Base-by-base conservation (phyloP, 2,888 invertebrate genomes). In the Caenorhabditis parvicauda region DNA sequence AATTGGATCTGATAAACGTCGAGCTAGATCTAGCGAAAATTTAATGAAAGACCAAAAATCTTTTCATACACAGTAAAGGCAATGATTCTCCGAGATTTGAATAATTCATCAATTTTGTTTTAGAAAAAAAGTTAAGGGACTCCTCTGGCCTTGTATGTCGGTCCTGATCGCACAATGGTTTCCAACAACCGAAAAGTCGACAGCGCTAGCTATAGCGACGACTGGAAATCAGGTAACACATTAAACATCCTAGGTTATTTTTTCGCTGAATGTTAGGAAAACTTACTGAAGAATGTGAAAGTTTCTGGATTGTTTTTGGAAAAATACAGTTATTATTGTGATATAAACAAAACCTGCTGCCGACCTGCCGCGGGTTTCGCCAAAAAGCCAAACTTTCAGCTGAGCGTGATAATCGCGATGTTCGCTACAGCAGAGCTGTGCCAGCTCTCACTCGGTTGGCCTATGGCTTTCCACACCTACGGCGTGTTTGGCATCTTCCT, bases 111-210 rank as follows among this genome's bases (percentile, higher is more conserved):
- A 17, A 12, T 19, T 21, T 25, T 21, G 12, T 14, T 24, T 41
- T 41, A 41, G 7, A 17, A 7, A 7, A n/a, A n/a, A 12, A n/a
- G 35, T 59, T 41, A 14, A 74, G 76, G 79, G 76, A 27, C 70
- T 79, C n/a, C 58, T 79, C 21, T 75, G 72, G 53, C 79, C 79
- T 1, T 79, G 79, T 51, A 79, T 79, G 76, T 69, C 70, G 39
- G 79, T 79, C 6, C 70, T 79, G 29, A 65, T 79, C 25, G 70
- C 74, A 42, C 71, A 70, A 49, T 79, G 79, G 79, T 79, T 79
- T 55, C 77, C 79, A 21, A 57, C 71, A 12, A 64, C 57, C 9
- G 79, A 79, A 51, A 79, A 77, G 52, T 70, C 72, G 44, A 80
- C 79, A 3, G 76, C 75, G 1, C 43, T 75, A 22, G 78, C 79